phyloP scores from a whole-genome alignment of 2,113 vertebrate genomes.

The Calyptomena viridis region DNA sequence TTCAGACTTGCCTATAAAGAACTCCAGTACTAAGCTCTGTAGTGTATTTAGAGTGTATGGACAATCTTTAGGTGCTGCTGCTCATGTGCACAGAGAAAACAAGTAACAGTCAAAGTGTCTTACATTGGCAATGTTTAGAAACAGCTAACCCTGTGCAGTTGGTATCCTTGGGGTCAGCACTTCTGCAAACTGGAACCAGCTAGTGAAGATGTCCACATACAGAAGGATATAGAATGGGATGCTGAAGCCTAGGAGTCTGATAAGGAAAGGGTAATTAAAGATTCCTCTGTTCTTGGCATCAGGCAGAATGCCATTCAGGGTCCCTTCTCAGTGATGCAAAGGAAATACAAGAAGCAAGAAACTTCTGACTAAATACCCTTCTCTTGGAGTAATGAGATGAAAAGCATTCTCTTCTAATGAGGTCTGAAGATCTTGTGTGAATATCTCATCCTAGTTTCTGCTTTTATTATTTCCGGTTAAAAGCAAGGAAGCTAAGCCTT shows the following conservation, averaged over 20 bases:
- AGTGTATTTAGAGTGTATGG: no score
- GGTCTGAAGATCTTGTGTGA: neutral
- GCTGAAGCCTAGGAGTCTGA: neutral
- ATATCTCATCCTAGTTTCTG: neutral
- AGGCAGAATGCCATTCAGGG: neutral
- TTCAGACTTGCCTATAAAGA: neutral
- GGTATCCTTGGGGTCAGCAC: neutral
- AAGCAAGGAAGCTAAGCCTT: neutral
- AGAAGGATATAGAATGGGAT: neutral
- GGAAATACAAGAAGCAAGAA: neutral
- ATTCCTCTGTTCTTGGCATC: neutral
- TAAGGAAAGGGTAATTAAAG: neutral
- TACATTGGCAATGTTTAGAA: neutral
- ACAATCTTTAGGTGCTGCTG: neutral
- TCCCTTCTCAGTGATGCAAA: neutral
- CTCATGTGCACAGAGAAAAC: neutral
- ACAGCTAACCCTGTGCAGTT: neutral
- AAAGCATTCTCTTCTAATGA: neutral
- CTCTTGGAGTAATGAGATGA: neutral
- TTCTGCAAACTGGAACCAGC: neutral
- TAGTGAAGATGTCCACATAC: neutral
- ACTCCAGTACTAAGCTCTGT: neutral
- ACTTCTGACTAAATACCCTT: neutral
- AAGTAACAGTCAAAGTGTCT: neutral
- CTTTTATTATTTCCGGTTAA: neutral